Conservation (phyloP, 2,113 vertebrate species). For the Syngnathoides biaculeatus region DNA sequence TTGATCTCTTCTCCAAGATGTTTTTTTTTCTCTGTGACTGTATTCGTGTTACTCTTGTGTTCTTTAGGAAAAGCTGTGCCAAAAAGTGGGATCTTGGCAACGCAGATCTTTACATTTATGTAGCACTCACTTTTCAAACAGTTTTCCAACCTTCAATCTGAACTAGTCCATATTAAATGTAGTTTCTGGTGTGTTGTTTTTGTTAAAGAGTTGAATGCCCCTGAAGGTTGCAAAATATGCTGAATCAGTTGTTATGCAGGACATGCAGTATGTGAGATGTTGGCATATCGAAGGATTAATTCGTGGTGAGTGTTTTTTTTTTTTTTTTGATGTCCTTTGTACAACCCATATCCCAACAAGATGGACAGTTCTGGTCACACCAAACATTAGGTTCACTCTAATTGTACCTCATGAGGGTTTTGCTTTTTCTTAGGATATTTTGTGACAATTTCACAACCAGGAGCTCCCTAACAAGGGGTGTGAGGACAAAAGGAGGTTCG, state of each 20-base stretch:
- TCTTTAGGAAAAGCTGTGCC: background rate
- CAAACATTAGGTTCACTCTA: background rate
- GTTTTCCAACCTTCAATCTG: background rate
- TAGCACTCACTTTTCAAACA: background rate
- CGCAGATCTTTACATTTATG: background rate
- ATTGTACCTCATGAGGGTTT: background rate
- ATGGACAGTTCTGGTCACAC: background rate
- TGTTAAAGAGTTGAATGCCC: background rate
- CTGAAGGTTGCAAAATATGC: background rate
- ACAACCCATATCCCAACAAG: background rate
- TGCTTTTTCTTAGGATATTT: background rate
- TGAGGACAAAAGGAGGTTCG: background rate
- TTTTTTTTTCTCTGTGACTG: background rate
- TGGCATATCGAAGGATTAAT: background rate
- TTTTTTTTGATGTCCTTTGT: background rate
- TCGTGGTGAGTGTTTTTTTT: background rate
- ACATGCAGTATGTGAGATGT: background rate
- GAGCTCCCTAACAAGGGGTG: background rate
- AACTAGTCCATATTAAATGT: background rate
- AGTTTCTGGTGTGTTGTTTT: background rate
- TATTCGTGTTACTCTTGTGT: background rate
- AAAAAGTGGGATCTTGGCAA: background rate
- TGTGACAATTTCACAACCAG: background rate
- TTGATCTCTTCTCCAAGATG: background rate
- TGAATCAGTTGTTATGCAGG: background rate